A percentile compares a stretch with the other conserved stretches of the same genome.
Evolutionary conservation across 1,140 invertebrate species (phyloP).

Genomic region (Drosophila sturtevanti): DNA sequence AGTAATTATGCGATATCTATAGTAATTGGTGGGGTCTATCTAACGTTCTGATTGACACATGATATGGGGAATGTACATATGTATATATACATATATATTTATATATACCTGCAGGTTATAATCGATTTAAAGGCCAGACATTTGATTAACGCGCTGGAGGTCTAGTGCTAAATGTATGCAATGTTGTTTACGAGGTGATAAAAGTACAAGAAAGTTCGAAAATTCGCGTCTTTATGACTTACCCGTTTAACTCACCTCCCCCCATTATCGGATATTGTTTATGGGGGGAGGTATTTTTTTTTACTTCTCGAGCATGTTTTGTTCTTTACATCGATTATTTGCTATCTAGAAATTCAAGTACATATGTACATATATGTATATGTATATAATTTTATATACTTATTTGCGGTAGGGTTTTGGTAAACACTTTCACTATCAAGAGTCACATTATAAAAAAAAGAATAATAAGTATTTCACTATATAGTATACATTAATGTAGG

Average conservation of each 20-base stretch:
- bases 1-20: conserved; percentile 52
- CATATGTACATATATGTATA: too few species aligned
- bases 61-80: conserved; percentile 5
- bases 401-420: not conserved
- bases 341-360: conserved; percentile 16
- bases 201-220: conserved; percentile 30
- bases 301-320: not conserved
- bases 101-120: not conserved
- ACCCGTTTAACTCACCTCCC: not conserved
- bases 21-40: conserved; percentile 3
- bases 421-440: conserved; percentile 10
- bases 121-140: conserved; percentile 33
- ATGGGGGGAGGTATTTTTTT: not conserved
- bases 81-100: too few species aligned
- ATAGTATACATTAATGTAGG: conserved; percentile 21
- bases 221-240: conserved; percentile 28
- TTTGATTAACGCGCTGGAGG: conserved; percentile 41
- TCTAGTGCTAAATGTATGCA: conserved; percentile 7
- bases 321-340: not conserved
- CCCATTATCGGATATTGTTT: conserved; percentile 21
- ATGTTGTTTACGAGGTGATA: not conserved
- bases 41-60: conserved; percentile 22
- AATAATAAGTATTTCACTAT: conserved; percentile 22
- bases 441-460: not conserved
- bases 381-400: not conserved